phyloP scores from a whole-genome alignment of 2,113 vertebrate genomes.

The Macaca mulatta region DNA sequence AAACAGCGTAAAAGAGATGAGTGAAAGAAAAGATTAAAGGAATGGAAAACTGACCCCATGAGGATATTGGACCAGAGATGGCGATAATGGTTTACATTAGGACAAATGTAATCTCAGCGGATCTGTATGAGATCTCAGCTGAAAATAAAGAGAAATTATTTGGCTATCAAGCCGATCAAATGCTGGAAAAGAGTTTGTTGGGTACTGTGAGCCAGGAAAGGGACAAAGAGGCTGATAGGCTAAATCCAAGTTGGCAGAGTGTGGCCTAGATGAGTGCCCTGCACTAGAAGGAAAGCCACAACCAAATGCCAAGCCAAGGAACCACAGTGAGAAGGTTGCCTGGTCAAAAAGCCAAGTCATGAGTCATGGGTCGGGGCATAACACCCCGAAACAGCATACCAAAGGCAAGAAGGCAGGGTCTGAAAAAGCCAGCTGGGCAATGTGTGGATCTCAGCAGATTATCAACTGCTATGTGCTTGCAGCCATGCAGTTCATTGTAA shows the following conservation, averaged over 20 bases:
- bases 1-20: background rate
- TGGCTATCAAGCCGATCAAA: background rate
- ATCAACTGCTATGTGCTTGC: background rate
- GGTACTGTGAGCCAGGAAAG: background rate
- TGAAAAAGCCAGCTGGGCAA: background rate
- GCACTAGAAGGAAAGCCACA: background rate
- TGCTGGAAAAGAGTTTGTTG: background rate
- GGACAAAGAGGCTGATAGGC: background rate
- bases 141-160: background rate
- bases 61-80: background rate
- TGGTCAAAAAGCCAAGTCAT: background rate
- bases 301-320: background rate
- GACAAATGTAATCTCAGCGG: background rate
- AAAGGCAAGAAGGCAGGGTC: background rate
- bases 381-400: background rate
- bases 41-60: background rate
- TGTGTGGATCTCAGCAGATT: background rate
- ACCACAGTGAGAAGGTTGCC: background rate
- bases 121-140: background rate
- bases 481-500: background rate
- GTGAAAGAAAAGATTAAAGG: background rate
- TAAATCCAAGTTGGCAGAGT: background rate
- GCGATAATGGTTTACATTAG: background rate
- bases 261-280: background rate
- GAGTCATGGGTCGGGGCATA: fast-evolving